Base-by-base conservation (phyloP, 2,888 invertebrate species). In the Acronicta leporina region DNA sequence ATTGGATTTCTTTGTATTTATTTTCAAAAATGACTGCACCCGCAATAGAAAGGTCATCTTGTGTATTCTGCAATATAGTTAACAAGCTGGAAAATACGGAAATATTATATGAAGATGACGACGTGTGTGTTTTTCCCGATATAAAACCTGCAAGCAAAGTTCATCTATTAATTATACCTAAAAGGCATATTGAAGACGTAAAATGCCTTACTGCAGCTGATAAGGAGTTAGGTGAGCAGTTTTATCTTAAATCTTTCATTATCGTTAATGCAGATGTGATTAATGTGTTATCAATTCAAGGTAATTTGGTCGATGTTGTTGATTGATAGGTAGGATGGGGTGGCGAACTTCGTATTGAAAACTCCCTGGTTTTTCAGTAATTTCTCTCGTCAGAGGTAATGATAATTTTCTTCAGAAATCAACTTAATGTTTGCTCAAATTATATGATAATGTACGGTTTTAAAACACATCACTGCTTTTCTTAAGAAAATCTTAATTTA, bases 81-180 rank as follows among this genome's bases (percentile, higher is more conserved):
- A 94, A 95, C 43, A 96, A 96, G 51, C 87, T 95, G 64, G 95
- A 94, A 25, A 89, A 95, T 0, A 96, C 96, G 0, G 95, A 96
- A 77, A 95, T 97, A 63, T 88, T 96, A 52, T 96, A 95, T 75
- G 96, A 97, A 93, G 97, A 97, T 77, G 97, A 97, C 0, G 95
- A 97, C 45, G 90, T 97, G 41, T 95, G 97, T 9, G 96, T 97
- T 38, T 98, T 99, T 83, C 95, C 96, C 38, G 98, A 99, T 82
- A 98, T 96, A 11, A 96, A 96, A 82, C 99, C 99, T 5, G 98
- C 97, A 0, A 95, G 97, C 0, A 95, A 95, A 13, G 95, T 96
- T 88, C 99, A 99, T 85, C 96, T 96, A 81, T 92, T 99, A 63
- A 96, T 97, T 14, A 94, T 98, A 35, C 96, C 98, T 0, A 97